phyloP scores from a whole-genome alignment of 2,888 invertebrate species.

The Odiellus spinosus region DNA sequence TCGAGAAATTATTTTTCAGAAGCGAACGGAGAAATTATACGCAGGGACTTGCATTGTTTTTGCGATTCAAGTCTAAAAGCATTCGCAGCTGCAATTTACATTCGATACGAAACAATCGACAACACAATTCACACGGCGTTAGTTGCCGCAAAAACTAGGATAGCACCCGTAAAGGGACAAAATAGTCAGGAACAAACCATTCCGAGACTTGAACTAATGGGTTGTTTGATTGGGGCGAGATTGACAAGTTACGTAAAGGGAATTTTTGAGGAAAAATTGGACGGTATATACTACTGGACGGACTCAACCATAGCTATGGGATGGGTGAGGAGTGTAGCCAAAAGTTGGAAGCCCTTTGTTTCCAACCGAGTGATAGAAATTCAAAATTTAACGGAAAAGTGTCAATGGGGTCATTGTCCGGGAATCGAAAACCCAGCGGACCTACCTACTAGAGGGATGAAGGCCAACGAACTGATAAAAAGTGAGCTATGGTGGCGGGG shows the following conservation, averaged over 20 bases:
- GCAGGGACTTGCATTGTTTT: constrained; percentile 13
- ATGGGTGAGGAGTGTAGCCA: constrained; percentile 16
- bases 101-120: constrained; percentile 4
- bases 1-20: constrained; percentile 3
- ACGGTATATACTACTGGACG: constrained; percentile 10
- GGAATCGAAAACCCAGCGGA: constrained; percentile 24
- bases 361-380: constrained; percentile 21
- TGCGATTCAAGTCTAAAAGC: constrained; percentile 20
- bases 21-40: background rate
- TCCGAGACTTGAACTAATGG: constrained; percentile 19
- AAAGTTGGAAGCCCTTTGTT: constrained; percentile 19
- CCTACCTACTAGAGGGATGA: constrained; percentile 19
- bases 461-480: constrained; percentile 5
- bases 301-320: constrained; percentile 18
- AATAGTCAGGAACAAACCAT: constrained; percentile 11
- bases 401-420: constrained; percentile 20
- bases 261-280: background rate
- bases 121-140: constrained; percentile 9
- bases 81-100: constrained; percentile 18
- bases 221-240: constrained; percentile 8
- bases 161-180: constrained; percentile 18
- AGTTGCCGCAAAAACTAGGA: constrained; percentile 2
- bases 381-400: constrained; percentile 3
- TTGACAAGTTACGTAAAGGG: constrained; percentile 1
- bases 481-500: constrained; percentile 21